Evolutionary conservation across 2,797 vertebrate species (phyloP), one percentile per base, ranked within the genome.

Genomic region (Centroberyx gerrardi): DNA sequence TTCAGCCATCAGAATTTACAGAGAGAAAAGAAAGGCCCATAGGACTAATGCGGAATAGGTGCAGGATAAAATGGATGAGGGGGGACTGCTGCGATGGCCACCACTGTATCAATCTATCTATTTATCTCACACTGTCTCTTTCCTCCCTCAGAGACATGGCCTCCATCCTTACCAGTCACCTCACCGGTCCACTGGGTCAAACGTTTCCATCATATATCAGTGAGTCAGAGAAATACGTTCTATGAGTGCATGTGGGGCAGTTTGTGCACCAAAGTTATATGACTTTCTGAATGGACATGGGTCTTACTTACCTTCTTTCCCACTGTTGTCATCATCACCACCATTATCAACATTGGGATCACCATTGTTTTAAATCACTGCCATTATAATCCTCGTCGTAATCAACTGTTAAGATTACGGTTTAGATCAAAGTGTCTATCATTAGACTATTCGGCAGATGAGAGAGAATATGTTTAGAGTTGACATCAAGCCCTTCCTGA

Each of bases 401-500:
- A 55, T 29, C 22, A 14, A 27, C 52, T n/a, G 10, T 13, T 54
- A 27, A 1, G 22, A 51, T 58, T 28, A 77, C 31, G 67, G 36
- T 70, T 48, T 52, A 17, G 52, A 6, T n/a, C 9, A 44, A 44
- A 13, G 42, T 13, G 42, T 14, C 42, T 12, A 3, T 48, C 13
- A 48, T 48, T 1, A 51, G 48, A n/a, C 14, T 8, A 8, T 53
- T 18, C 2, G 10, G 7, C 51, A 53, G n/a, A 27, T 53, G 22
- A 53, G 7, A 9, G 18, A 53, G 18, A 53, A 14, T 28, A 51
- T 51, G 53, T 14, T 28, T 10, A 28, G 6, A 55, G 5, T 22
- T 14, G 31, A 55, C 53, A 55, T 29, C 28, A 55, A 28, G 8
- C 49, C 58, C 27, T 73, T 18, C 31, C 61, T 44, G 49, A n/a